phyloP scores from a whole-genome alignment of 2,797 vertebrate species.

The Chelidonichthys spinosus region DNA sequence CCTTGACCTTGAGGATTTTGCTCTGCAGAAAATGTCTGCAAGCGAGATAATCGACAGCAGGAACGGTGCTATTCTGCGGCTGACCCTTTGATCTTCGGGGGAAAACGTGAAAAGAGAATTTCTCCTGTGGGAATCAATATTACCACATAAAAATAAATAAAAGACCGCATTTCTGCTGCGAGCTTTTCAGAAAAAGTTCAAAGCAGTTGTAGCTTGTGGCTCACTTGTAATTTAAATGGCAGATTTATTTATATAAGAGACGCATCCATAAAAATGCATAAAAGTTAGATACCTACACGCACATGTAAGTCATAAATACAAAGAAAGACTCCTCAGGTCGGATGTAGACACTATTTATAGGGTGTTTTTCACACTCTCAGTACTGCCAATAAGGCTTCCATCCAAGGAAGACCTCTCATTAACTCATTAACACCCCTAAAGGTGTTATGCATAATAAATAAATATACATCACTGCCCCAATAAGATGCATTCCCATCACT shows the following conservation, averaged over 20 bases:
- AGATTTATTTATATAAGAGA: constrained; percentile 4
- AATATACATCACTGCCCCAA: constrained; percentile 31
- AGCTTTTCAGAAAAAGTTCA: constrained; percentile 26
- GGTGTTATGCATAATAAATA: constrained; percentile 48
- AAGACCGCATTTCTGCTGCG: background rate
- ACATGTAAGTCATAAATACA: constrained; percentile 6
- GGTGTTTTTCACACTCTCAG: constrained; percentile 21
- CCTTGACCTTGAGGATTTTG: constrained; percentile 42
- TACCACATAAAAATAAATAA: constrained; percentile 4
- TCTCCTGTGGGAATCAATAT: constrained; percentile 51
- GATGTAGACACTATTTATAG: constrained; percentile 28
- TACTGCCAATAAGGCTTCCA: constrained; percentile 27
- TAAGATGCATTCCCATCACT: constrained; percentile 50
- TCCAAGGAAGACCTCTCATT: constrained; percentile 30
- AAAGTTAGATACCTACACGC: constrained; percentile 2
- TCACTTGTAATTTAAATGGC: background rate
- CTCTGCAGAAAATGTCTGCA: constrained; percentile 44
- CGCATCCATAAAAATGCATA: constrained; percentile 6
- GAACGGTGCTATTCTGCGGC: constrained; percentile 49
- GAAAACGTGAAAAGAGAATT: constrained; percentile 36
- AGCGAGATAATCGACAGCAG: constrained; percentile 44
- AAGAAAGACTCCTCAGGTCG: constrained; percentile 14
- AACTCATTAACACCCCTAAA: constrained; percentile 41
- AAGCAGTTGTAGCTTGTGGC: constrained; percentile 1
- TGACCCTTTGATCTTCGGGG: constrained; percentile 24